phyloP scores from a whole-genome alignment of 2,797 vertebrate genomes.

The Numenius phaeopus region DNA sequence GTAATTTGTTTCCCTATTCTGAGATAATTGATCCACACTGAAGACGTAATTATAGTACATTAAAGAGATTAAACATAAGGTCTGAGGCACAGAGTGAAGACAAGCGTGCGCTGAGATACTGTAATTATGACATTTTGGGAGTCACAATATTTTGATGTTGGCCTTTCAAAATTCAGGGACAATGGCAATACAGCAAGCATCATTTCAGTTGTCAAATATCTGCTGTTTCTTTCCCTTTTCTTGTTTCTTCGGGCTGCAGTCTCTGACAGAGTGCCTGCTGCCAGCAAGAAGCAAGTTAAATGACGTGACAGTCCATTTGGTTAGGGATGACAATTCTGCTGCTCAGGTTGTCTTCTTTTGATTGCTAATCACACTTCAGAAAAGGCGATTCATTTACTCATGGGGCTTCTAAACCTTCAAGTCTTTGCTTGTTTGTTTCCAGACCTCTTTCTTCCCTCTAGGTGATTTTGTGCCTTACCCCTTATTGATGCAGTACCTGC shows the following conservation, averaged over 20 bases:
- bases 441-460: not conserved
- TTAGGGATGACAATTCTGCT: not conserved
- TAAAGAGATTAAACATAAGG: constrained; percentile 79
- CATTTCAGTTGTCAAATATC: constrained; percentile 13
- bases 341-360: constrained; percentile 5
- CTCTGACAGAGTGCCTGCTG: constrained; percentile 44
- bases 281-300: constrained; percentile 23
- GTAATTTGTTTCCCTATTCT: constrained; percentile 81
- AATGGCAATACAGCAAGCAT: constrained; percentile 12
- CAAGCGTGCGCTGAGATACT: constrained; percentile 57
- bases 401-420: not conserved
- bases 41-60: constrained; percentile 78
- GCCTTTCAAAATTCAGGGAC: constrained; percentile 66
- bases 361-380: constrained; percentile 31
- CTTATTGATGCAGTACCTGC: not conserved
- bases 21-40: constrained; percentile 79
- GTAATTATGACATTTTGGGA: constrained; percentile 77
- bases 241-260: not conserved
- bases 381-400: constrained; percentile 19
- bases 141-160: constrained; percentile 80
- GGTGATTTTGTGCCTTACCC: not conserved
- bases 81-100: constrained; percentile 64
- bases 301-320: constrained; percentile 33
- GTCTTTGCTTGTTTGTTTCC: constrained; percentile 14
- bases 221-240: not conserved